Evolutionary conservation across 2,888 invertebrate genomes (phyloP), one percentile per base, ranked within the genome.

Genomic region (Tupiocoris notatus): DNA sequence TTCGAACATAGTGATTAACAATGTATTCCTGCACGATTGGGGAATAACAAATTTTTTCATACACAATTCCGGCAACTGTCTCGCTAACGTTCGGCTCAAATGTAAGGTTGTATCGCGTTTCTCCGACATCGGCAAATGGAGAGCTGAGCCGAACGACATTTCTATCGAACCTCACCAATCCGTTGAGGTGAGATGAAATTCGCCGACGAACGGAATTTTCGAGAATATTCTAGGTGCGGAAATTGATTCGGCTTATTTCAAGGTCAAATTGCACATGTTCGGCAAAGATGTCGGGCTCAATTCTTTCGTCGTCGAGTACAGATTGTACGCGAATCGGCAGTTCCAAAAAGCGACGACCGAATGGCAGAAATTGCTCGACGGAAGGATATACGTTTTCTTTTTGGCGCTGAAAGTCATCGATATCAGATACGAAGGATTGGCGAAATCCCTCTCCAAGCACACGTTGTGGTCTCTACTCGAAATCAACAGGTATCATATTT

Each of bases 401-500:
- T 57, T 21, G 6, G 61, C 66, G 2, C 58, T 75, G 2, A 24
- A 23, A 58, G 39, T 75, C 20, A 1, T 67, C 12, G 75, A 75
- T 20, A 59, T 75, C 23, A 54, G 67, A 61, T 75, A 75, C 58
- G 61, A 66, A 12, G 66, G 66, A 17, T 66, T 75, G 64, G 59
- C 61, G 17, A 75, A 75, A 25, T 67, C 59, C 9, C 61, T 75
- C 7, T 61, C 66, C 1, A 75, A 67, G 20, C 39, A 22, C 16
- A 23, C 24, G 1, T 39, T 75, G 12, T 75, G 75, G 75, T 22
- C 20, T 25, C 23, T 75, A 17, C 59, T 75, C 9, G 23, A 21
- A 21, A 75, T 75, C 18, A 75, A 75, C 65, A 74, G 58, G 74
- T 73, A 54, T 7, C 20, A n/a, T n/a, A n/a, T n/a, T n/a, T n/a